Evolutionary conservation across 2,888 invertebrate genomes (phyloP).

Genomic region (Trachelus troglodyta): DNA sequence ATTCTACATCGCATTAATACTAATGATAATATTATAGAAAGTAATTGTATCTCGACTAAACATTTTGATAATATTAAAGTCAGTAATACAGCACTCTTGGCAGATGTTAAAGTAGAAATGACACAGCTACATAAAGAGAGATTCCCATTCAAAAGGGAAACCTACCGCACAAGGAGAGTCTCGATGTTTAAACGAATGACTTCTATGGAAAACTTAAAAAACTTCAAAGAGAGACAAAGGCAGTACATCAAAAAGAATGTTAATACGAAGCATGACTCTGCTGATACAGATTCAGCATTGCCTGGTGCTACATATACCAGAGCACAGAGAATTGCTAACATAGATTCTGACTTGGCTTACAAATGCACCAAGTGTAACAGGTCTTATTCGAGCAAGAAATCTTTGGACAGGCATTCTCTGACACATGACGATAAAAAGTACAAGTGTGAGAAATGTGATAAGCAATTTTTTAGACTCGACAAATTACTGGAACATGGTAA

Average conservation of each 20-base stretch:
- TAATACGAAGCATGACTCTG: slow-evolving; percentile 28
- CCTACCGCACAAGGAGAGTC: slow-evolving; percentile 39
- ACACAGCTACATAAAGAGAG: slow-evolving; percentile 22
- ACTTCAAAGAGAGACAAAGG: slow-evolving; percentile 51
- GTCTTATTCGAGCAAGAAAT: slow-evolving; percentile 39
- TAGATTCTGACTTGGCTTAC: slow-evolving; percentile 23
- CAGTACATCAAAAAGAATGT: slow-evolving; percentile 50
- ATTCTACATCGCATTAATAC: neutral
- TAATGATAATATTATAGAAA: neutral
- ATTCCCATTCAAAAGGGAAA: slow-evolving; percentile 29
- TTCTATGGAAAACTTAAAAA: slow-evolving; percentile 53
- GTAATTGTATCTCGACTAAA: neutral
- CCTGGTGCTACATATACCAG: slow-evolving; percentile 3
- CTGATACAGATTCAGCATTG: slow-evolving; percentile 27
- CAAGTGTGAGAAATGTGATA: slow-evolving; percentile 43
- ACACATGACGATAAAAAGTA: slow-evolving; percentile 37
- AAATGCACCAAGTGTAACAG: slow-evolving; percentile 41
- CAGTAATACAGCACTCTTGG: neutral
- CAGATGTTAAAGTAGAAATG: slow-evolving; percentile 10
- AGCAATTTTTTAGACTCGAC: slow-evolving; percentile 36
- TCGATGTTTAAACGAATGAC: slow-evolving; percentile 51
- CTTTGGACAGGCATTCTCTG: slow-evolving; percentile 36
- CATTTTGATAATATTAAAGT: neutral
- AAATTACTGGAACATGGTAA: slow-evolving; percentile 40
- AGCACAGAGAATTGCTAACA: slow-evolving; percentile 8